These are phyloP conservation scores for Eulithis prunata DNA, from an alignment of 2,888 invertebrate genomes.

Conservation along the genomic window DNA sequence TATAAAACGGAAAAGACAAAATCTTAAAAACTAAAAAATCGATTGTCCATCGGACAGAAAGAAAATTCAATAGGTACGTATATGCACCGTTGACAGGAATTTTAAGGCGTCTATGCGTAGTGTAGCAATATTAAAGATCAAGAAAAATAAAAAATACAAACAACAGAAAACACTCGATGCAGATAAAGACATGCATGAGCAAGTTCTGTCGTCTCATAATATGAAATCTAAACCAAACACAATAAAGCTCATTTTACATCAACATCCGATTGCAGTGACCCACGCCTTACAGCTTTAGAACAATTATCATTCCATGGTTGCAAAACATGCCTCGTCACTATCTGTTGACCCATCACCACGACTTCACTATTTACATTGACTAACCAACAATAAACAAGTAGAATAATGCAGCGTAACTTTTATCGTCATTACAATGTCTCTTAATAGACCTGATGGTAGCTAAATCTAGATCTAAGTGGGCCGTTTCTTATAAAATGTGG, in stretches of 20 bases:
- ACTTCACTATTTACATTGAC: constrained; percentile 82
- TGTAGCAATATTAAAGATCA: too few species aligned
- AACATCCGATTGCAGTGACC: constrained; percentile 1
- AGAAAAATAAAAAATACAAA: too few species aligned
- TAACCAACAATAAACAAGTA: constrained; percentile 79
- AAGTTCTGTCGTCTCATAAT: background rate
- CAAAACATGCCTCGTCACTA: constrained; percentile 82
- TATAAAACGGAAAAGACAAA: too few species aligned
- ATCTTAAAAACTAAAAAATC: too few species aligned
- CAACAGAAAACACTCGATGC: background rate
- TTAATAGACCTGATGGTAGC: constrained; percentile 28
- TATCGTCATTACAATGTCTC: constrained; percentile 47
- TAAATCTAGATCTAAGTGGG: constrained; percentile 20
- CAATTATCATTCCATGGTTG: constrained; percentile 81
- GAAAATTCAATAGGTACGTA: too few species aligned
- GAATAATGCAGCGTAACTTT: constrained; percentile 61
- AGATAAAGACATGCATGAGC: too few species aligned
- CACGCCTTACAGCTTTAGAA: constrained; percentile 52
- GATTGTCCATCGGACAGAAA: too few species aligned
- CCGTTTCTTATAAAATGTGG: background rate
- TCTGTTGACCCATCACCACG: constrained; percentile 80
- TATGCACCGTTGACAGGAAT: too few species aligned
- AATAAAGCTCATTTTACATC: constrained; percentile 3
- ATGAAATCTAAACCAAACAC: background rate
- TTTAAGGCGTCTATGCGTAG: too few species aligned